A percentile compares a stretch with the other conserved stretches of the same genome.
Conservation (phyloP, 2,113 vertebrate genomes). For the Vidua chalybeata region DNA sequence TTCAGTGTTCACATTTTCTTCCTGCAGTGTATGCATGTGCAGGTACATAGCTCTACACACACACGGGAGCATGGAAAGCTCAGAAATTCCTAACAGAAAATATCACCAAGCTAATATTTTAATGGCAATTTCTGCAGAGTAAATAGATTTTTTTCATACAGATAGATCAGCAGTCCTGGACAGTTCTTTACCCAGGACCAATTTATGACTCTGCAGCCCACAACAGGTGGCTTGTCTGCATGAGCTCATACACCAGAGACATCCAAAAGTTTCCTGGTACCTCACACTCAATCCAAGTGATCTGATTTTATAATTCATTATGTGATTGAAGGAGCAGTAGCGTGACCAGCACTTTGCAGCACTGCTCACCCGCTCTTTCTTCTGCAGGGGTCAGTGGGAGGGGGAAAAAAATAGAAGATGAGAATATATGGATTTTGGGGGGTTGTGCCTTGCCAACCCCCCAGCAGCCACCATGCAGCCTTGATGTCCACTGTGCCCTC, state of each 20-base stretch:
- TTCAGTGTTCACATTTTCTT: background rate
- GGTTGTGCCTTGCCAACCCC: background rate
- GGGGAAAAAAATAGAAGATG: background rate
- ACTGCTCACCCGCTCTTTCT: background rate
- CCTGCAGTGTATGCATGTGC: background rate
- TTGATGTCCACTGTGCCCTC: background rate
- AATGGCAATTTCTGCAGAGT: background rate
- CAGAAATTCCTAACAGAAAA: background rate
- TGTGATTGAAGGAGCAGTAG: background rate
- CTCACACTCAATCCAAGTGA: background rate
- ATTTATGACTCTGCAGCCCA: background rate
- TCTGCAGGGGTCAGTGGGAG: background rate
- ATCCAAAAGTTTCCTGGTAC: background rate
- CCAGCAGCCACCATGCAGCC: background rate
- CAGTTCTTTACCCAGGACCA: background rate
- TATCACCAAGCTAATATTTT: background rate
- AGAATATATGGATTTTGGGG: background rate
- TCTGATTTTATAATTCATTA: background rate
- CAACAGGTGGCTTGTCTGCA: background rate
- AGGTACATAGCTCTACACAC: fast-evolving
- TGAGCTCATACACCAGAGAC: background rate
- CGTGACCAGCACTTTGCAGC: fast-evolving
- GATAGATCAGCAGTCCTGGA: background rate
- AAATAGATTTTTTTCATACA: background rate
- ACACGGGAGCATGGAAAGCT: background rate